Base-by-base conservation (phyloP, 1,140 invertebrate species). In the Lasioglossum baleicum region DNA sequence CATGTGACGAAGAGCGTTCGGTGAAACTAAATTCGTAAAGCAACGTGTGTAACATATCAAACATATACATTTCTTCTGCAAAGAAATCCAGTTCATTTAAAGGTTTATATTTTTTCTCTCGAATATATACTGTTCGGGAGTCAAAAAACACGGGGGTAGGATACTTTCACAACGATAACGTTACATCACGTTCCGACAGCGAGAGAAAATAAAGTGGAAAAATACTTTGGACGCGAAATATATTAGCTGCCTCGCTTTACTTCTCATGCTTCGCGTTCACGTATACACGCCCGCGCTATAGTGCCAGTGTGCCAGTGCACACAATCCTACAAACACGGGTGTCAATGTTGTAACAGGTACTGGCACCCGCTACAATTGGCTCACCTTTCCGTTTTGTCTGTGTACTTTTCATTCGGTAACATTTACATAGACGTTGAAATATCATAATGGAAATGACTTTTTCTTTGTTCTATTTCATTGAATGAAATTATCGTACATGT, bases 361-460 rank as follows among this genome's bases (percentile, higher is more conserved):
- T 26, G 65, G 44, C 42, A 22, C n/a, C 65, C 10, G 65, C n/a
- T 42, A 26, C 42, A n/a, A 48, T 42, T 8, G 42, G 10, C 65
- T 26, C 40, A 5, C 4, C 51, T 40, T 51, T 35, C 20, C 31
- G 8, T 13, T 58, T 58, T 40, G 40, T n/a, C 68, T 17, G 26
- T 5, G 31, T 13, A 5, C 68, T 35, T 40, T 58, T 58, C 68
- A 35, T 40, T 58, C 20, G 31, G 17, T 40, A 70, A 70, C 26
- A 40, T 70, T 58, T 15, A 15, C n/a, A n/a, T n/a, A n/a, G 42
- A 67, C 65, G 42, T 40, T 70, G 68, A 70, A 70, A 70, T n/a
- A 58, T 58, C 31, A 35, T 20, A 8, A 31, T 2, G 6, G 20
- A 15, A 1, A n/a, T 0, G 0, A 5, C 13, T 56, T 20, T 6